Conservation (phyloP, 2,113 vertebrate species). For the Hucho hucho region DNA sequence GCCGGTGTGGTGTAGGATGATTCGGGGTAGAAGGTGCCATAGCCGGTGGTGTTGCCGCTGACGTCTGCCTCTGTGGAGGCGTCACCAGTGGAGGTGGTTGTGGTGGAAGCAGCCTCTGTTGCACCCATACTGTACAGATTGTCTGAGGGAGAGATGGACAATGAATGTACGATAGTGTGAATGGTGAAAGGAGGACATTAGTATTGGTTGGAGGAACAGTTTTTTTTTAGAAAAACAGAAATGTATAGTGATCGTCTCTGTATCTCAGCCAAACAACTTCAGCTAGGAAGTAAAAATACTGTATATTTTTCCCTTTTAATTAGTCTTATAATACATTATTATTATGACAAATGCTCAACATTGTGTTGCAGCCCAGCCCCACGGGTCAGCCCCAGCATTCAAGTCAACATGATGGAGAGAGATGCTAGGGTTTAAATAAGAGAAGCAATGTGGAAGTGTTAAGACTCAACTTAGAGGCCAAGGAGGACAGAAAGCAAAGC, state of each 20-base stretch:
- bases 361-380: too few species aligned
- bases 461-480: background rate
- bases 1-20: conserved; percentile 42
- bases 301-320: too few species aligned
- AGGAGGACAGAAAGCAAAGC: background rate
- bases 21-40: conserved; percentile 67
- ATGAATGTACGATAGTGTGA: too few species aligned
- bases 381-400: too few species aligned
- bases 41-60: conserved; percentile 27
- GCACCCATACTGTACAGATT: conserved; percentile 40
- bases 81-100: background rate
- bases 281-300: too few species aligned
- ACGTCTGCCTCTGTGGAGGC: background rate
- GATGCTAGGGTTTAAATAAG: background rate
- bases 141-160: background rate
- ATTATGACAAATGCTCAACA: too few species aligned
- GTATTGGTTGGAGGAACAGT: too few species aligned
- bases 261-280: too few species aligned
- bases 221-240: too few species aligned
- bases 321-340: too few species aligned
- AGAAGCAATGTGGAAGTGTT: background rate
- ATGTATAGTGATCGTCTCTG: too few species aligned
- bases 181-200: too few species aligned
- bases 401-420: background rate
- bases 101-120: background rate